These are phyloP conservation scores for Coreoperca whiteheadi DNA, from an alignment of 2,113 vertebrate species.

Conservation along the genomic window DNA sequence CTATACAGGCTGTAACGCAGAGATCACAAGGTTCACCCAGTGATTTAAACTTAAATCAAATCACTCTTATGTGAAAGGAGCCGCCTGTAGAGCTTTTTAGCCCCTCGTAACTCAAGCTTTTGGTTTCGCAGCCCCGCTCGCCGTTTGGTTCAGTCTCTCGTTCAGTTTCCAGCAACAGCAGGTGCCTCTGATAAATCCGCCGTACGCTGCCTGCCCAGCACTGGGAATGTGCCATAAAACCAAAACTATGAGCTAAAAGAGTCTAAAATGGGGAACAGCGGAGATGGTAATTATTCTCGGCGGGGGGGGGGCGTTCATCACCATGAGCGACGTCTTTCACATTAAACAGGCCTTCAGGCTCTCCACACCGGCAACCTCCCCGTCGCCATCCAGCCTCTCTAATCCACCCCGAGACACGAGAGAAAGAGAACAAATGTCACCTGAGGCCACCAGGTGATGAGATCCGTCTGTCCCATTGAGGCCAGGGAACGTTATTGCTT, in stretches of 20 bases:
- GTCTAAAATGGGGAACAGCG: too few relatives aligned
- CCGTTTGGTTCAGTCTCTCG: background rate
- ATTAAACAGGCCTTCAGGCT: too few relatives aligned
- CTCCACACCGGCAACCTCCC: background rate
- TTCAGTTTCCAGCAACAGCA: background rate
- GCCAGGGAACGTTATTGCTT: slow-evolving; percentile 9
- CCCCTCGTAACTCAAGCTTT: background rate
- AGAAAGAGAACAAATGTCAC: slow-evolving; percentile 1
- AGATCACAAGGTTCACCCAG: too few relatives aligned
- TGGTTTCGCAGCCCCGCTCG: background rate
- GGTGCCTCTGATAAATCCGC: too few relatives aligned
- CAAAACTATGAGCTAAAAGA: too few relatives aligned
- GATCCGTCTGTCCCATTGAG: background rate
- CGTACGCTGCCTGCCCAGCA: background rate
- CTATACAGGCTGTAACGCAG: background rate
- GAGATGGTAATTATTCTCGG: too few relatives aligned
- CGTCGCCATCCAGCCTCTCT: background rate
- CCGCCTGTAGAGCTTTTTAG: background rate
- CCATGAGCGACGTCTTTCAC: too few relatives aligned
- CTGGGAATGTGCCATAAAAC: too few relatives aligned
- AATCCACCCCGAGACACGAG: background rate
- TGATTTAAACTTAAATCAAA: background rate
- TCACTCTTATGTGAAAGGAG: background rate
- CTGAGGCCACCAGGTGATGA: slow-evolving; percentile 7
- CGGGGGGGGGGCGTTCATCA: too few relatives aligned